These are phyloP conservation scores for Aspidoscelis tigris DNA, from an alignment of 2,113 vertebrate genomes.

Conservation along the genomic window DNA sequence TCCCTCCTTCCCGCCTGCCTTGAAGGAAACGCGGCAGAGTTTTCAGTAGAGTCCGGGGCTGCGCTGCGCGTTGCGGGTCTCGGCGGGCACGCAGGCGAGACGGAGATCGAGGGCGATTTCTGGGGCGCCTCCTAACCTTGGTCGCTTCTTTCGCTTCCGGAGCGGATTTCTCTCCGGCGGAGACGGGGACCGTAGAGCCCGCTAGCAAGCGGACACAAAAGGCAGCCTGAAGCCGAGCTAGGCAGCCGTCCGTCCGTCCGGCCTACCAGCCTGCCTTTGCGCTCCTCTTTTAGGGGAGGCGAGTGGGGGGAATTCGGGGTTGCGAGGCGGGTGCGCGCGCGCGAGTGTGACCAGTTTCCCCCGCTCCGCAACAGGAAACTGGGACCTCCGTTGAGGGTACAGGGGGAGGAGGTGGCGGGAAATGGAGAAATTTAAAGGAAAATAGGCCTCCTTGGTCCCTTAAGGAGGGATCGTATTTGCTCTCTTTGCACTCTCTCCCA, in stretches of 20 bases:
- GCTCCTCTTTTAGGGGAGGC: not conserved
- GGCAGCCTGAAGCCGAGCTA: not conserved
- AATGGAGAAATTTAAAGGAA: slow-evolving; percentile 13
- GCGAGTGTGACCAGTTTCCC: too few relatives aligned
- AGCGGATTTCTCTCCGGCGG: not conserved
- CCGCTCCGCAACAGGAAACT: slow-evolving; percentile 13
- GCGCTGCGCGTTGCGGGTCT: too few relatives aligned
- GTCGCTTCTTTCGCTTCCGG: not conserved
- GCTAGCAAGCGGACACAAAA: not conserved
- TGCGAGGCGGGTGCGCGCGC: not conserved
- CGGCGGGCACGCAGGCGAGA: too few relatives aligned
- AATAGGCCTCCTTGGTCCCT: not conserved
- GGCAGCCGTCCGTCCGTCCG: too few relatives aligned
- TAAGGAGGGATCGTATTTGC: not conserved
- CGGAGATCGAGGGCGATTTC: not conserved
- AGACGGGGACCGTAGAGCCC: not conserved
- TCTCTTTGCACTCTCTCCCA: not conserved
- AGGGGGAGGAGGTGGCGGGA: not conserved
- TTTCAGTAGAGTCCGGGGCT: too few relatives aligned
- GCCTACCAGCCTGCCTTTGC: not conserved
- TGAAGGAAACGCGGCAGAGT: too few relatives aligned
- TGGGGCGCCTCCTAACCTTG: not conserved
- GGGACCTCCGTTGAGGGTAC: too few relatives aligned
- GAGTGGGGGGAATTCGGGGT: too few relatives aligned
- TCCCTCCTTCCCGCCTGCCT: too few relatives aligned